Evolutionary conservation across 2,113 vertebrate genomes (phyloP), one percentile per base, ranked within the genome.

Genomic region (Phasianus colchicus): DNA sequence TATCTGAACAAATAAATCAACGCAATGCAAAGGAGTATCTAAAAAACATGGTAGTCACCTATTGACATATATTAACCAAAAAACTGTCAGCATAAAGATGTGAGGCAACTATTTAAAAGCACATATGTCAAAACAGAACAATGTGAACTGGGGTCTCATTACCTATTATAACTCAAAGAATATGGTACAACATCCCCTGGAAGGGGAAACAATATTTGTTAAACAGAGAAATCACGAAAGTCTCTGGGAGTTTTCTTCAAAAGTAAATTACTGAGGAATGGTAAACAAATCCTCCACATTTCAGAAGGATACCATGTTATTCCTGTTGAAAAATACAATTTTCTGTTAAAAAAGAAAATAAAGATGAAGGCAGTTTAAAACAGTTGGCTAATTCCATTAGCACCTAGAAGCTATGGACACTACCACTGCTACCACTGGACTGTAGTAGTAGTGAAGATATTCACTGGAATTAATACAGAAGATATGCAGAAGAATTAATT

Each of bases 61-160:
- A 55, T 5, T 47, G 74, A 67, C 61, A 89, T 71, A 71, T 78
- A 90, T 88, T 86, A 95, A 92, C 61, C 34, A 86, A 90, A 94
- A 94, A 65, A 27, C 16, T 64, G 73, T 52, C 47, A 86, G 77
- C 25, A 78, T 92, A 95, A 92, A 72, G 38, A 54, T 25, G 54
- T 8, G 4, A 88, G 70, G 45, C 58, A 92, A 60, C 24, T 84
- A 45, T 50, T 93, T 40, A 8, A 74, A 77, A 77, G 83, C 43
- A 83, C 5, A 32, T 74, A 18, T 43, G 21, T 55, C 80, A 71
- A 90, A 95, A 89, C 6, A 78, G 24, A 92, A 78, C 11, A 78
- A 9, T 38, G 47, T 60, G 61, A 47, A 64, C 47, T 75, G 25
- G 47, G 58, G 81, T 84, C 32, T 84, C 22, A 34, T 71, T 82